A percentile compares a stretch with the other conserved stretches of the same genome.
Evolutionary conservation across 2,888 invertebrate genomes (phyloP).

Genomic region (Hypomecis atomaria): DNA sequence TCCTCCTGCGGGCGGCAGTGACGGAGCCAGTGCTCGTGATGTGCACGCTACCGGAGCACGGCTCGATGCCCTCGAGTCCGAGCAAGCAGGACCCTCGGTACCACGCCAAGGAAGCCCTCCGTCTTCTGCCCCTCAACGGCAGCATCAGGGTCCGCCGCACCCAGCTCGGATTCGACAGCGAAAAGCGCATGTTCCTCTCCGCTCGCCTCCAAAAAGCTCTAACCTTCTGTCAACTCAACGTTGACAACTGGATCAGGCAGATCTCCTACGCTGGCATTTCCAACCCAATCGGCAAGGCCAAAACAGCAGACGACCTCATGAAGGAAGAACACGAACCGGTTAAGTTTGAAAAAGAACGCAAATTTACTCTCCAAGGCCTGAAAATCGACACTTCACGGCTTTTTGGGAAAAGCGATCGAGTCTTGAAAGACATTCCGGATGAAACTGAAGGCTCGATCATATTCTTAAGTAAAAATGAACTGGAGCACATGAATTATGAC

Average conservation of each 20-base stretch:
- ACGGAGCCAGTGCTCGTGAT: conserved; percentile 87
- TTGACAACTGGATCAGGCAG: conserved; percentile 87
- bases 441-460: conserved; percentile 88
- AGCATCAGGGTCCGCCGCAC: conserved; percentile 78
- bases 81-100: conserved; percentile 83
- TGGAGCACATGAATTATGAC: conserved; percentile 86
- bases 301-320: conserved; percentile 82
- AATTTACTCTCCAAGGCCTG: conserved; percentile 80
- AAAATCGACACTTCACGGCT: conserved; percentile 79
- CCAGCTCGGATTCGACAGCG: conserved; percentile 86
- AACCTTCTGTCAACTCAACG: conserved; percentile 86
- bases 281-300: conserved; percentile 71
- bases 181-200: conserved; percentile 86
- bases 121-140: conserved; percentile 76
- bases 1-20: conserved; percentile 85
- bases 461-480: conserved; percentile 87
- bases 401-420: conserved; percentile 81
- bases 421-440: conserved; percentile 81
- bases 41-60: conserved; percentile 85
- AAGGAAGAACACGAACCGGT: conserved; percentile 82
- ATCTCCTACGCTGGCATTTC: conserved; percentile 74
- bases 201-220: conserved; percentile 87
- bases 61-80: conserved; percentile 74
- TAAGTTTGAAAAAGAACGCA: conserved; percentile 81
- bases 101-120: conserved; percentile 82